phyloP scores from a whole-genome alignment of 2,797 vertebrate genomes.

The Oceanodroma leucorhoa region DNA sequence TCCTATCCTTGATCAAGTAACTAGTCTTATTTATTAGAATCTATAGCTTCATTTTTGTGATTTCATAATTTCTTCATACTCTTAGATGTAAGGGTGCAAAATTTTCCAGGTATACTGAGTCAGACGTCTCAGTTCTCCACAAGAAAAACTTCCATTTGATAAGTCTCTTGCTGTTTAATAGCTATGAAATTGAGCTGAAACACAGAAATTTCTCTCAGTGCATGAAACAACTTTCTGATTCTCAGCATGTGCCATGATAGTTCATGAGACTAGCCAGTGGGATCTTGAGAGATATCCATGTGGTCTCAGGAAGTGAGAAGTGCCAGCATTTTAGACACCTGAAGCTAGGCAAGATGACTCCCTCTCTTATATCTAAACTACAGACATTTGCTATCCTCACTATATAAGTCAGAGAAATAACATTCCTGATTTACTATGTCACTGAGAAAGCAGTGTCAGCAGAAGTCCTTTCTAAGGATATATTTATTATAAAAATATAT shows the following conservation, averaged over 20 bases:
- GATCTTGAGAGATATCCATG: not conserved
- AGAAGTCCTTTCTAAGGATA: not conserved
- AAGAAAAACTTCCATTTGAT: not conserved
- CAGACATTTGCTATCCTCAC: not conserved
- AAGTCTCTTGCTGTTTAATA: not conserved
- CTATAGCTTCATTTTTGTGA: not conserved
- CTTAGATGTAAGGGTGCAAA: not conserved
- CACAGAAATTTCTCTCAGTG: not conserved
- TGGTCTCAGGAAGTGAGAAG: not conserved
- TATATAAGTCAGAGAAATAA: not conserved
- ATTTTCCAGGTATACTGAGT: not conserved
- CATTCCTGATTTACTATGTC: not conserved
- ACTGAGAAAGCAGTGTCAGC: not conserved
- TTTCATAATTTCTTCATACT: not conserved
- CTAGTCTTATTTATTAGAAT: not conserved
- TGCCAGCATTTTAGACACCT: not conserved
- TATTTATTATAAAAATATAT: not conserved
- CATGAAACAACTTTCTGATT: not conserved
- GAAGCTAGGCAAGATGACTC: not conserved
- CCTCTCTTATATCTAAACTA: not conserved
- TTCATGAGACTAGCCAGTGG: not conserved
- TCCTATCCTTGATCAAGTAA: not conserved
- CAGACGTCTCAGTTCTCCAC: not conserved
- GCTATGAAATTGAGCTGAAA: not conserved
- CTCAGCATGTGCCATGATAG: not conserved